Evolutionary conservation across 2,888 invertebrate species (phyloP).

Genomic region (Campaea margaritaria): DNA sequence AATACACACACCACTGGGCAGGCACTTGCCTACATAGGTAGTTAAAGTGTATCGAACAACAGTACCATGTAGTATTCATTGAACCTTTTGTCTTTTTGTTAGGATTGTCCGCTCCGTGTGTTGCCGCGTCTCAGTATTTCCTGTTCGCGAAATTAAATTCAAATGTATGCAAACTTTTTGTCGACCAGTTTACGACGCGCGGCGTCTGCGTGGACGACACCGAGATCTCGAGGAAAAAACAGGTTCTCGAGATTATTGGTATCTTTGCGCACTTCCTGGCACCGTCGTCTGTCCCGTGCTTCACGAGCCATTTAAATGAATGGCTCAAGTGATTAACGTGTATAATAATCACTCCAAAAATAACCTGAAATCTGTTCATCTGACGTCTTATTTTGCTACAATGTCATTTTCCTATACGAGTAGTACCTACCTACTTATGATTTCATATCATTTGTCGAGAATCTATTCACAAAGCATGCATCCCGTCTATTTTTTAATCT

Average conservation of each 20-base stretch:
- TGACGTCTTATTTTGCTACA: neutral
- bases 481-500: too few relatives aligned
- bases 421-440: too few relatives aligned
- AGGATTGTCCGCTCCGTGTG: slow-evolving; percentile 53
- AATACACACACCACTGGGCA: too few relatives aligned
- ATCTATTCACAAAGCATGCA: too few relatives aligned
- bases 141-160: slow-evolving; percentile 79
- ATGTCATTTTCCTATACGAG: too few relatives aligned
- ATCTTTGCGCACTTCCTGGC: slow-evolving; percentile 64
- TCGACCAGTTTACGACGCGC: slow-evolving; percentile 62
- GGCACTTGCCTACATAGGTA: slow-evolving; percentile 1
- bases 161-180: slow-evolving; percentile 82
- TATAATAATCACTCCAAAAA: slow-evolving; percentile 8
- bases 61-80: slow-evolving; percentile 32
- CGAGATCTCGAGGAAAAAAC: slow-evolving; percentile 45
- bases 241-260: slow-evolving; percentile 53
- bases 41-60: neutral
- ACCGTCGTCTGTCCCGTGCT: slow-evolving; percentile 30
- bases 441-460: too few relatives aligned
- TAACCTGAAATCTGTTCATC: slow-evolving; percentile 2
- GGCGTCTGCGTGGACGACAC: slow-evolving; percentile 36
- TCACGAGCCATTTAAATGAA: slow-evolving; percentile 22
- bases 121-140: slow-evolving; percentile 69
- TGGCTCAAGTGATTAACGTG: slow-evolving; percentile 10
- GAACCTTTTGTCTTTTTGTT: slow-evolving; percentile 52